Conservation (phyloP, 2,888 invertebrate genomes). For the Tuberolachnus salignus region DNA sequence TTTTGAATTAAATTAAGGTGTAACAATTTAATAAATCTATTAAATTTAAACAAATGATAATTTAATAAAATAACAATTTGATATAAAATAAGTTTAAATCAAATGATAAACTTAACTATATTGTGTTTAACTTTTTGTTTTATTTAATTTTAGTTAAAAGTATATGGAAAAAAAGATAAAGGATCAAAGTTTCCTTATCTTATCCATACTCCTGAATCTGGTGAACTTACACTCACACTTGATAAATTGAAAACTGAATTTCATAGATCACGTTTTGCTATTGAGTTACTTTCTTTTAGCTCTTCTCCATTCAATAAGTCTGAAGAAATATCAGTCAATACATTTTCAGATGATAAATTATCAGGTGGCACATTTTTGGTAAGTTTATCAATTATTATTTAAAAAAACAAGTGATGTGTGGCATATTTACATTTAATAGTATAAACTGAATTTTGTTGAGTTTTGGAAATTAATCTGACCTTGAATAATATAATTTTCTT, state of each 20-base stretch:
- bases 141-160: slow-evolving; percentile 42
- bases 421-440: not conserved
- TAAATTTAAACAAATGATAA: too few species aligned
- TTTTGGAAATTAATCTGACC: too few species aligned
- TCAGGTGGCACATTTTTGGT: slow-evolving; percentile 78
- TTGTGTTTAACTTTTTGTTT: not conserved
- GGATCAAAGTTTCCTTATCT: slow-evolving; percentile 69
- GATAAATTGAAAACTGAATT: slow-evolving; percentile 66
- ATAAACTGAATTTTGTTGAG: not conserved
- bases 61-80: too few species aligned
- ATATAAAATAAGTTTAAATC: too few species aligned
- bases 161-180: slow-evolving; percentile 62
- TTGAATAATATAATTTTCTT: not conserved
- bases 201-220: slow-evolving; percentile 71
- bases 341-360: slow-evolving; percentile 74
- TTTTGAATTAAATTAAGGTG: too few species aligned
- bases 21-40: too few species aligned
- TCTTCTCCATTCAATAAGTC: slow-evolving; percentile 63
- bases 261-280: slow-evolving; percentile 68
- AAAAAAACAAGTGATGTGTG: not conserved
- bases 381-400: slow-evolving; percentile 56
- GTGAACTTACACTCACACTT: slow-evolving; percentile 70
- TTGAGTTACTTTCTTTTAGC: slow-evolving; percentile 67
- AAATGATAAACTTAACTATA: too few species aligned
- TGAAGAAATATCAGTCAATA: slow-evolving; percentile 64